Evolutionary conservation across 2,113 vertebrate species (phyloP).

Genomic region (Oxyura jamaicensis): DNA sequence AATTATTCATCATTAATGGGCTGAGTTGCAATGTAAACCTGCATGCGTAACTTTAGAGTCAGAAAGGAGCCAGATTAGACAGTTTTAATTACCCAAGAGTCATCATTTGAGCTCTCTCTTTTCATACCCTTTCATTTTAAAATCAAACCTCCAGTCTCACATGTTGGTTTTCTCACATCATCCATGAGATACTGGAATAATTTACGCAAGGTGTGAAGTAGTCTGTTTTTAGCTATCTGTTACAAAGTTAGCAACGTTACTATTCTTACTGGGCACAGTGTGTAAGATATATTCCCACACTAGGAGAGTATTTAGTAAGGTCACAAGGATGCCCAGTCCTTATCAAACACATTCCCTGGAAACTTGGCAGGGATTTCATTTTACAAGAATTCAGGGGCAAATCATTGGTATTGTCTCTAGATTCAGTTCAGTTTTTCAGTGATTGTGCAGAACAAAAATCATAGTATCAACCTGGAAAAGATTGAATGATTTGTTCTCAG

Average conservation of each 20-base stretch:
- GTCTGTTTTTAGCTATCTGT: conserved; percentile 68
- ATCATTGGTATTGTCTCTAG: background rate
- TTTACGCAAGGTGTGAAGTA: conserved; percentile 51
- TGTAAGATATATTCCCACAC: conserved; percentile 73
- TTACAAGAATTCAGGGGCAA: conserved; percentile 20
- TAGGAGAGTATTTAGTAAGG: conserved; percentile 68
- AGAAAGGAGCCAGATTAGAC: background rate
- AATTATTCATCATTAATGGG: background rate
- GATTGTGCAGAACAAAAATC: background rate
- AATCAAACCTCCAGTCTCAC: background rate
- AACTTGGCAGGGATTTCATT: conserved; percentile 77
- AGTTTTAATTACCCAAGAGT: background rate
- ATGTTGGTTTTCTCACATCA: background rate
- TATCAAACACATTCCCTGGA: conserved; percentile 85
- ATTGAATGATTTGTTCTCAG: background rate
- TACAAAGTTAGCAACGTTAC: conserved; percentile 62
- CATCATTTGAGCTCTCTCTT: background rate
- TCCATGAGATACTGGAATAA: background rate
- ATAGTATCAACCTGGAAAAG: background rate
- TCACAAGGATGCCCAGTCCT: conserved; percentile 73
- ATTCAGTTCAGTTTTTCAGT: background rate
- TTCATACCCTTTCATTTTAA: background rate
- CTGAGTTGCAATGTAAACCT: background rate
- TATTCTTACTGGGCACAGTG: conserved; percentile 64
- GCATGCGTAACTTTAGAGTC: background rate